Evolutionary conservation across 2,797 vertebrate species (phyloP), one percentile per base, ranked within the genome.

Genomic region (Nyctalus aviator): DNA sequence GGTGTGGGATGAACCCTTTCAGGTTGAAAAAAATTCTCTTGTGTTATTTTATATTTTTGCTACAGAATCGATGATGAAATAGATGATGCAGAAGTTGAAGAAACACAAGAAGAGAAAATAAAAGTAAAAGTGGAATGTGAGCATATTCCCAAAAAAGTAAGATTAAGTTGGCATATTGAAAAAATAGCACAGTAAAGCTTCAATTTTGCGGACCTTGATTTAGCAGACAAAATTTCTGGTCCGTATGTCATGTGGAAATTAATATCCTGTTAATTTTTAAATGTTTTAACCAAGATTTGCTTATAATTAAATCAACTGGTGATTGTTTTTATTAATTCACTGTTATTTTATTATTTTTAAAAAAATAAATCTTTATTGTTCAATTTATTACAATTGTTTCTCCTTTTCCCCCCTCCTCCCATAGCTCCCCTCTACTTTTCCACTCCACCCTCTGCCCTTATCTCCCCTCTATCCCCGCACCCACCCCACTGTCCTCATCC

Each of bases 61-160:
- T 97, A 30, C 91, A 97, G 97, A 97, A 57, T 69, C 41, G 30
- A 53, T 95, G 89, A 88, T 95, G 96, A 91, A 86, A 57, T 92
- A 95, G 76, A 94, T 94, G 83, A 83, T 86, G 37, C 96, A 82
- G 92, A 93, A 92, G 71, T 96, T 93, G 94, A 96, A 97, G 95
- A 97, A 95, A 83, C 88, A 90, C 95, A 92, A 68, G 94, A 90
- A 93, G 79, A 96, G 84, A 96, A 95, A 92, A 79, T 92, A 95
- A 97, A 95, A 93, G 84, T 93, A 92, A 96, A 96, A 85, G 85
- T 85, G 96, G 50, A 93, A 12, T 88, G 85, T 75, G 92, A 95
- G 18, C 88, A 78, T 73, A 92, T 91, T 66, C 84, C 94, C 48
- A 91, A 93, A 96, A 97, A 97, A 93, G 96, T 97, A 97, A 97